A percentile compares a stretch with the other conserved stretches of the same genome.
These are phyloP conservation scores for Ladona fulva DNA, from an alignment of 1,140 invertebrate genomes.

Conservation along the genomic window DNA sequence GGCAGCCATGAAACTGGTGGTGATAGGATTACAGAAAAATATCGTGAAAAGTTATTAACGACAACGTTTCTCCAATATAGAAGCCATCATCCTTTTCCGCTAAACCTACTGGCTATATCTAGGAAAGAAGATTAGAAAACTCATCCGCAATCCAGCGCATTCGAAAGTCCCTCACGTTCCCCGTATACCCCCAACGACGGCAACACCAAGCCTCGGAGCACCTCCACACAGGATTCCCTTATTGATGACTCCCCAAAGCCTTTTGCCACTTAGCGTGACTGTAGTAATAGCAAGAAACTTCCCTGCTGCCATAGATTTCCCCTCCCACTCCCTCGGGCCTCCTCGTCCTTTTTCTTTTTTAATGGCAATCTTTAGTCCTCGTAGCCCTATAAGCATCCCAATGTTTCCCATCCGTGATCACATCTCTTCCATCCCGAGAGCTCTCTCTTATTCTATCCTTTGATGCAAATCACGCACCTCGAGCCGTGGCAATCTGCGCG, in stretches of 20 bases:
- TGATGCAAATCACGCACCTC: slow-evolving; percentile 3
- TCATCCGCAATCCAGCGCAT: no score
- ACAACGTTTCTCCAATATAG: no score
- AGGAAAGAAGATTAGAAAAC: no score
- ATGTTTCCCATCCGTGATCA: not conserved
- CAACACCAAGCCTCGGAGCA: not conserved
- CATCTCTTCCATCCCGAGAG: not conserved
- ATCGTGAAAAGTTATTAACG: no score
- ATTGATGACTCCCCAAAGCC: not conserved
- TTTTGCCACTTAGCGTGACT: not conserved
- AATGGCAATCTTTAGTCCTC: not conserved
- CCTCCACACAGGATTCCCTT: not conserved
- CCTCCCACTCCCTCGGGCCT: not conserved
- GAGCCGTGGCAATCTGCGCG: not conserved
- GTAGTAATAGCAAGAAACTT: not conserved
- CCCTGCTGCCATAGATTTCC: not conserved
- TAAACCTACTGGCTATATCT: no score
- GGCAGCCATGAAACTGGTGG: no score
- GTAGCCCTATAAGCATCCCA: not conserved
- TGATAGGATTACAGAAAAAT: no score
- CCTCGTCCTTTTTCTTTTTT: not conserved
- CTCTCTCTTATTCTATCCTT: not conserved
- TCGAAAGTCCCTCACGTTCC: no score
- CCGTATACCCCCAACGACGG: not conserved
- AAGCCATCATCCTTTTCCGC: no score